A percentile compares a stretch with the other conserved stretches of the same genome.
Conservation (phyloP, 2,888 invertebrate species). For the Noctua comes region DNA sequence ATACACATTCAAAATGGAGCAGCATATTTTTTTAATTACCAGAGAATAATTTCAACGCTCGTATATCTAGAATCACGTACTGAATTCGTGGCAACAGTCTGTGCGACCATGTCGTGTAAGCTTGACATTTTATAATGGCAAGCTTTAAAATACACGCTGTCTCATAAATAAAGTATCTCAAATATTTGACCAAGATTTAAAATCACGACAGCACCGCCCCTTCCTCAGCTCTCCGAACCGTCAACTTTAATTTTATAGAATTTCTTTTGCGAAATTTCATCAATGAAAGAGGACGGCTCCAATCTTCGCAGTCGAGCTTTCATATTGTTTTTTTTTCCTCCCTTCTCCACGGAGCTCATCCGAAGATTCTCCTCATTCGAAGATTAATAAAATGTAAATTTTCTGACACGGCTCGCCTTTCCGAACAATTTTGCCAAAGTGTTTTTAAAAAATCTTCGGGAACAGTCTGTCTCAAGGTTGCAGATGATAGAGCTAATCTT, state of each 20-base stretch:
- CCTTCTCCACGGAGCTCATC: constrained; percentile 56
- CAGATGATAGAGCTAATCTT: constrained; percentile 64
- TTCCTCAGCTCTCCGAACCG: constrained; percentile 39
- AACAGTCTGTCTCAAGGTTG: constrained; percentile 45
- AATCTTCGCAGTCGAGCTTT: constrained; percentile 66
- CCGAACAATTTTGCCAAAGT: constrained; percentile 70
- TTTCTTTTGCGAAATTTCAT: constrained; percentile 64
- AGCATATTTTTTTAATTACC: too few species aligned
- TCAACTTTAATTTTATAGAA: constrained; percentile 64
- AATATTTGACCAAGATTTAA: constrained; percentile 33
- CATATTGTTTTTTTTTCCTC: constrained; percentile 68
- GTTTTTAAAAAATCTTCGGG: constrained; percentile 63
- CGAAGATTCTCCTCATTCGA: constrained; percentile 68
- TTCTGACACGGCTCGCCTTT: constrained; percentile 70
- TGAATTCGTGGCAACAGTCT: not conserved
- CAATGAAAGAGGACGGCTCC: constrained; percentile 62
- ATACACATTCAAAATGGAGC: too few species aligned
- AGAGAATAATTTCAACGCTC: too few species aligned
- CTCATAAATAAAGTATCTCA: not conserved
- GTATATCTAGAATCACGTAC: not conserved
- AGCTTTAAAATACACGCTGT: not conserved
- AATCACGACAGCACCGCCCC: not conserved
- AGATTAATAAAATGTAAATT: constrained; percentile 81
- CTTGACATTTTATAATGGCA: not conserved
- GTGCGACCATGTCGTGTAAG: not conserved